Evolutionary conservation across 2,888 invertebrate genomes (phyloP), one percentile per base, ranked within the genome.

Genomic region (Drosophila melanocephala): DNA sequence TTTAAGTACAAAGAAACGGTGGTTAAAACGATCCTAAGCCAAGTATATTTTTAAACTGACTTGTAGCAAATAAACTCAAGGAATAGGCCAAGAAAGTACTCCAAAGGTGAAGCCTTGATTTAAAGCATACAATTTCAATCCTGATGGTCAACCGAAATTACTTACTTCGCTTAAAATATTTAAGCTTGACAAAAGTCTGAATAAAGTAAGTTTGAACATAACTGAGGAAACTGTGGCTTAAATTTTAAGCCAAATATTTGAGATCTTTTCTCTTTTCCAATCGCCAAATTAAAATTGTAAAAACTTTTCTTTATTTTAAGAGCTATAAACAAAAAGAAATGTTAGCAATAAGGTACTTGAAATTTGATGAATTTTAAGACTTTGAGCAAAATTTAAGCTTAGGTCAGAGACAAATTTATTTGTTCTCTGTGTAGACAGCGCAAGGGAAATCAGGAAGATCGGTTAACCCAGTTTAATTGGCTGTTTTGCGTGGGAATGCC

Each of bases 401-500:
- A 0, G 9, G 22, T 9, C 4, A 47, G 14, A 47, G 16, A 7
- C 1, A 47, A 9, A 9, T 47, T 16, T 2, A n/a, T 16, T 47
- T 57, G 42, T 39, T 30, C 30, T 22, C 30, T 6, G 42, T 58
- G 30, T 22, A 39, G 9, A 1, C 28, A 39, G n/a, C 35, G n/a
- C 28, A 64, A 81, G 72, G 79, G 76, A 76, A 75, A 85, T 72
- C 47, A 63, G 51, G 50, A 57, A 58, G 50, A 62, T 75, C 37
- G 64, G 73, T 62, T 72, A 84, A 80, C 83, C 84, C 74, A 82
- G 76, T 86, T 88, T 66, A 81, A 83, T 88, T 75, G 75, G 62
- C 83, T 26, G 16, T 67, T 68, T 67, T 83, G 89, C 84, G 90
- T 86, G 86, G 86, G 86, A 86, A 86, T 74, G 44, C 81, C 78